Percentiles rank a stretch among this genome's conserved stretches.
These are phyloP conservation scores for Tribolium madens DNA, from an alignment of 1,140 invertebrate species.

Conservation along the genomic window DNA sequence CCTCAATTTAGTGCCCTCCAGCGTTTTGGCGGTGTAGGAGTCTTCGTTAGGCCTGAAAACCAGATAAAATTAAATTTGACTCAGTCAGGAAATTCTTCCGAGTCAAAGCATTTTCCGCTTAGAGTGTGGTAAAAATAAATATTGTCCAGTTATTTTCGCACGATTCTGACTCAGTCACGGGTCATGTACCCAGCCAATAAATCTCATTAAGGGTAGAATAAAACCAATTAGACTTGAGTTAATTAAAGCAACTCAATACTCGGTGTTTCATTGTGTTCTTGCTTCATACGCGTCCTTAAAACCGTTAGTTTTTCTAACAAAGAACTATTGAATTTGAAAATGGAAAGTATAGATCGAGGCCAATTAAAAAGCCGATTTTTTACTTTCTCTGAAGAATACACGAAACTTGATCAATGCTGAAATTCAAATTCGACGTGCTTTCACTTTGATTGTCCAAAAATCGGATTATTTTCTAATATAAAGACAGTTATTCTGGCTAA, in stretches of 20 bases:
- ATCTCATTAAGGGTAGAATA: not conserved
- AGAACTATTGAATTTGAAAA: slow-evolving; percentile 28
- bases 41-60: slow-evolving; percentile 68
- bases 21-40: slow-evolving; percentile 65
- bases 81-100: not conserved
- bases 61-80: not conserved
- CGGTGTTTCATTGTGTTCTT: not conserved
- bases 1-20: slow-evolving; percentile 58
- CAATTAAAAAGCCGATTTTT: slow-evolving; percentile 23
- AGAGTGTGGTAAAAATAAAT: not conserved
- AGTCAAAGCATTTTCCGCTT: not conserved
- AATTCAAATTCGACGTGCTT: not conserved
- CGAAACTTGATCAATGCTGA: not conserved
- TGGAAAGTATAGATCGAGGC: slow-evolving; percentile 24
- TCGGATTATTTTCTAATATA: not conserved
- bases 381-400: slow-evolving; percentile 16
- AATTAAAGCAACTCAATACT: not conserved
- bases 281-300: slow-evolving; percentile 4
- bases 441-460: not conserved
- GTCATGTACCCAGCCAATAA: not conserved
- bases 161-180: not conserved
- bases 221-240: not conserved
- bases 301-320: slow-evolving; percentile 17
- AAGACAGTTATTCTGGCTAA: not conserved
- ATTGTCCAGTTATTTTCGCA: not conserved